Conservation (phyloP, 2,113 vertebrate genomes). For the Leucoraja erinaceus region DNA sequence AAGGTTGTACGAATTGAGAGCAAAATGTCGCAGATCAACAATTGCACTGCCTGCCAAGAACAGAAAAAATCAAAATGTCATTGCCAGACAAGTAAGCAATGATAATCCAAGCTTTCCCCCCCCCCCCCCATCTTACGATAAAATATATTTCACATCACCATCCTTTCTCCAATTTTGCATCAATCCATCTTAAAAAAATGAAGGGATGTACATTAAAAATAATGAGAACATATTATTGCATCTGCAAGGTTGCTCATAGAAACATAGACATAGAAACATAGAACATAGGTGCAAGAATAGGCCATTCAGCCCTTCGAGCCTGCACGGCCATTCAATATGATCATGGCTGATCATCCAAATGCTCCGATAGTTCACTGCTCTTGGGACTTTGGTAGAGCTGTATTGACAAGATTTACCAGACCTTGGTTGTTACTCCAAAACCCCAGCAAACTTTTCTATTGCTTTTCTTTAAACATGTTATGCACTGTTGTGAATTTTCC, state of each 20-base stretch:
- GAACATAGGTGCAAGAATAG: too few species aligned
- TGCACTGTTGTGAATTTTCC: too few species aligned
- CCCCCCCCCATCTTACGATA: not conserved
- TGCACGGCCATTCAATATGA: too few species aligned
- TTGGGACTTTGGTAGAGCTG: too few species aligned
- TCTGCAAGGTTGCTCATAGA: not conserved
- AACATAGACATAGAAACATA: too few species aligned
- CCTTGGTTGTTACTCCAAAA: too few species aligned
- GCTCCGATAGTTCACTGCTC: too few species aligned
- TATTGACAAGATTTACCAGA: too few species aligned
- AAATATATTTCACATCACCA: not conserved
- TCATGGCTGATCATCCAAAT: too few species aligned
- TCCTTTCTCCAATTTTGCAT: not conserved
- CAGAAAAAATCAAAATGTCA: not conserved
- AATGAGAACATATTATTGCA: not conserved
- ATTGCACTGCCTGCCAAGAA: conserved; percentile 74
- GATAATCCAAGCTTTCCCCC: not conserved
- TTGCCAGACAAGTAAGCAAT: not conserved
- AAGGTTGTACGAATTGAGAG: conserved; percentile 82
- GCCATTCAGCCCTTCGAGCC: too few species aligned
- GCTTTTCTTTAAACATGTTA: too few species aligned
- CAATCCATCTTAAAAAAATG: not conserved
- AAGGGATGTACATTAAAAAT: not conserved
- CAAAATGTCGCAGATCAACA: conserved; percentile 84
- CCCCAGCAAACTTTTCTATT: too few species aligned